Conservation (phyloP, 2,888 invertebrate genomes). For the Chorisops tibialis region DNA sequence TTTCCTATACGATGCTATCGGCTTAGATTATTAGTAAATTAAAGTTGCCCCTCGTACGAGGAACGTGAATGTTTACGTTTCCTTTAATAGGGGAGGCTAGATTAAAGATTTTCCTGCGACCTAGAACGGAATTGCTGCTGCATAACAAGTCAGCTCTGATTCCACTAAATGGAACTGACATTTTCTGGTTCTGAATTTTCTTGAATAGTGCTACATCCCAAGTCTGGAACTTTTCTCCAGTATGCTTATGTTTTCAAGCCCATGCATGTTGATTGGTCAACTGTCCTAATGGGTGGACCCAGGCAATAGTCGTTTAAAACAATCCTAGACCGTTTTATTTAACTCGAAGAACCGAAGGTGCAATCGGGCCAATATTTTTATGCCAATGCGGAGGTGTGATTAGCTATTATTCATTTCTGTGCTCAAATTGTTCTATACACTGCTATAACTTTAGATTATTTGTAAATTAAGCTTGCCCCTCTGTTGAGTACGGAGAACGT, state of each 20-base stretch:
- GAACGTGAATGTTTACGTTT: constrained; percentile 37
- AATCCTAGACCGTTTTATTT: no score
- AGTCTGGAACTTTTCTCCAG: background rate
- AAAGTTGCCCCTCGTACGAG: constrained; percentile 46
- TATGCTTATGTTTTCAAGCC: background rate
- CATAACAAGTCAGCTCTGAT: constrained; percentile 11
- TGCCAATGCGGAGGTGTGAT: no score
- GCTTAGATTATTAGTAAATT: no score
- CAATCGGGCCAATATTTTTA: no score
- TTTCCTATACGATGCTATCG: no score
- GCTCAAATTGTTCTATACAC: no score
- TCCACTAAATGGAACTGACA: constrained; percentile 18
- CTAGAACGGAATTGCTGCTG: constrained; percentile 28
- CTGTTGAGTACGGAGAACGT: constrained; percentile 50
- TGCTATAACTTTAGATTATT: no score
- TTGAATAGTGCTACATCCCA: background rate
- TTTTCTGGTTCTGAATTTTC: no score
- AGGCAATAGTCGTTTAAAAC: no score
- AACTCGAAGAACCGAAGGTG: no score
- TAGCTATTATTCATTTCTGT: no score
- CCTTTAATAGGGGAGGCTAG: constrained; percentile 20
- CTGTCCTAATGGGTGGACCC: constrained; percentile 98
- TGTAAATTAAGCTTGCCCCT: constrained; percentile 42
- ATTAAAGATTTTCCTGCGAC: constrained; percentile 26
- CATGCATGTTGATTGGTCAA: constrained; percentile 61